Conservation (phyloP, 2,797 vertebrate species). For the Pseudotriccus pelzelni region DNA sequence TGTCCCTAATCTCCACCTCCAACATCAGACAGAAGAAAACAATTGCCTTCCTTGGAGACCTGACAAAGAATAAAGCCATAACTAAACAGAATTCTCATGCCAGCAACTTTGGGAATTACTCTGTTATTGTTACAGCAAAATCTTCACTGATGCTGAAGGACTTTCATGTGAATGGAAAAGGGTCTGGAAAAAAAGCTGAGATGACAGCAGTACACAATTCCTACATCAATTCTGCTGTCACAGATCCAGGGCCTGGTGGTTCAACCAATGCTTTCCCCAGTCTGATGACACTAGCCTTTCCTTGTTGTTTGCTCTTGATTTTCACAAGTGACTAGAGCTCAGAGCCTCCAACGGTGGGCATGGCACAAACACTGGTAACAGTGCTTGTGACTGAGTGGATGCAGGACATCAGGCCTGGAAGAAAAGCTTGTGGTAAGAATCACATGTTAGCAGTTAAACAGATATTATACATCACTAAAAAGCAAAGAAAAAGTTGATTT, state of each 20-base stretch:
- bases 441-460: neutral
- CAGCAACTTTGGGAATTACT: neutral
- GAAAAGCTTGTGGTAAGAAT: neutral
- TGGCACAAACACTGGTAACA: accelerated
- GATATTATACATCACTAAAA: neutral
- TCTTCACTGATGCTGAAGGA: neutral
- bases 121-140: neutral
- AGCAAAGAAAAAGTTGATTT: neutral
- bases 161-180: neutral
- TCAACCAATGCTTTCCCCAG: neutral
- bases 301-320: neutral
- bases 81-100: neutral
- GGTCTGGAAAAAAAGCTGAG: neutral
- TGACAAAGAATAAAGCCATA: neutral
- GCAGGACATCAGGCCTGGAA: neutral
- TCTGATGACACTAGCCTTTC: neutral
- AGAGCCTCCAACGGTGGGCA: neutral
- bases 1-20: neutral
- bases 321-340: neutral
- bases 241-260: neutral
- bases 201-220: neutral
- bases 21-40: constrained; percentile 13
- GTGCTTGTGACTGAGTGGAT: neutral
- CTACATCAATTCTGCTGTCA: accelerated
- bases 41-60: constrained; percentile 3